Base-by-base conservation (phyloP, 2,888 invertebrate genomes). In the Ceramica pisi region DNA sequence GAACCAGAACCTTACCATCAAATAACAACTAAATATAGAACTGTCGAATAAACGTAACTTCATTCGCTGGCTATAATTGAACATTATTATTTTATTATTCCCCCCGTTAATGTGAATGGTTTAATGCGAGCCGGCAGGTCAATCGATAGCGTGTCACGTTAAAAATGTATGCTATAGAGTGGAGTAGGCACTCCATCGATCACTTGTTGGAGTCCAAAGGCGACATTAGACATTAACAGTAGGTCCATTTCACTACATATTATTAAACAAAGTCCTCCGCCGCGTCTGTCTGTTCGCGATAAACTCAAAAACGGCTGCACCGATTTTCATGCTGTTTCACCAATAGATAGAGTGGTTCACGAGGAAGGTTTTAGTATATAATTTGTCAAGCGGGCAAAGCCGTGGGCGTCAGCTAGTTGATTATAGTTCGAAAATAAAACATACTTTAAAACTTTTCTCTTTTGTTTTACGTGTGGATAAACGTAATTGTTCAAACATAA, bases 131-230 rank as follows among this genome's bases (percentile, higher is more conserved):
- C 53, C 71, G 81, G 79, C 85, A 81, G 90, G 88, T 90, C 90
- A 90, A 94, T 94, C 93, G 89, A 93, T 94, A 90, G 71, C 64
- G 64, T 75, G 73, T 81, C 78, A 80, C 83, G 89, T 93, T 87
- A 92, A 93, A 92, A 89, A 93, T 93, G 89, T 87, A 93, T 83
- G 68, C 31, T 16, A 35, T 48, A 61, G 48, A 68, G 66, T 81
- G 59, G 55, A 75, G 80, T 48, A 23, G 35, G 44, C 51, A 67
- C 72, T 71, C 83, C 74, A 85, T 84, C 78, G 79, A 81, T 84
- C 78, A 81, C 82, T 57, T 31, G 46, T 53, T 35, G 12, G 26
- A 38, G 38, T 26, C 9, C 21, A 12, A 31, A 35, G n/a, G 14
- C 7, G 14, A 38, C 26, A 53, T 26, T 44, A 44, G 8, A 41